These are phyloP conservation scores for Istiophorus platypterus DNA, from an alignment of 2,113 vertebrate species.

Conservation along the genomic window DNA sequence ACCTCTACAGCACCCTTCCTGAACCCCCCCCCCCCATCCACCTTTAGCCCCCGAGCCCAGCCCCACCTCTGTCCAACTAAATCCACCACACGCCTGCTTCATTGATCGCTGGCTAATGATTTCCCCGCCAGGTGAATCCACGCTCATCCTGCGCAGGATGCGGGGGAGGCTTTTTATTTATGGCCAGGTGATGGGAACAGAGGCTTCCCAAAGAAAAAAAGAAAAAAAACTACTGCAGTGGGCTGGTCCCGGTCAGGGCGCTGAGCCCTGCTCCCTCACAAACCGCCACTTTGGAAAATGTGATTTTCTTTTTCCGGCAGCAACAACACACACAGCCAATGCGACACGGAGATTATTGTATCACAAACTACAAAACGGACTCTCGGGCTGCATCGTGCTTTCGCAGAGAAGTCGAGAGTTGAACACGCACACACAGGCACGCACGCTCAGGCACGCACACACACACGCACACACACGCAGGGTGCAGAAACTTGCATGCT, in stretches of 20 bases:
- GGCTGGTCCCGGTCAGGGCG: slow-evolving; percentile 79
- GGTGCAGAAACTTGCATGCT: slow-evolving; percentile 82
- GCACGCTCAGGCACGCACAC: no score
- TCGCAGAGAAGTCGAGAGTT: slow-evolving; percentile 45
- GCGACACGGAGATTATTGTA: not conserved
- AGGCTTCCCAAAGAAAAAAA: slow-evolving; percentile 52
- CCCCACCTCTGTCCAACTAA: slow-evolving; percentile 18
- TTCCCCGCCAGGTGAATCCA: slow-evolving; percentile 30
- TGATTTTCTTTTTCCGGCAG: not conserved
- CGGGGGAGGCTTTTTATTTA: slow-evolving; percentile 17
- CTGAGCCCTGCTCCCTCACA: slow-evolving; percentile 29
- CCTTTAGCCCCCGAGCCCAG: slow-evolving; percentile 24
- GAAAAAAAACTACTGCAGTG: slow-evolving; percentile 77
- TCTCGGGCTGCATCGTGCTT: slow-evolving; percentile 22
- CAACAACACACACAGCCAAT: not conserved
- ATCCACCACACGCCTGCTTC: slow-evolving; percentile 7
- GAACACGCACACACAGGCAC: slow-evolving; percentile 41
- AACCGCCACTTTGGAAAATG: slow-evolving; percentile 14
- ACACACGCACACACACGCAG: slow-evolving; percentile 43
- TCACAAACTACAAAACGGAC: not conserved
- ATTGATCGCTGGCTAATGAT: slow-evolving; percentile 12
- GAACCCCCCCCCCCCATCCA: not conserved
- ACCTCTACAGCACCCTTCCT: not conserved
- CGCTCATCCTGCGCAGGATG: not conserved
- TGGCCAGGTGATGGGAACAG: slow-evolving; percentile 65